Evolutionary conservation across 1,140 invertebrate genomes (phyloP).

Genomic region (Drosophila yakuba): DNA sequence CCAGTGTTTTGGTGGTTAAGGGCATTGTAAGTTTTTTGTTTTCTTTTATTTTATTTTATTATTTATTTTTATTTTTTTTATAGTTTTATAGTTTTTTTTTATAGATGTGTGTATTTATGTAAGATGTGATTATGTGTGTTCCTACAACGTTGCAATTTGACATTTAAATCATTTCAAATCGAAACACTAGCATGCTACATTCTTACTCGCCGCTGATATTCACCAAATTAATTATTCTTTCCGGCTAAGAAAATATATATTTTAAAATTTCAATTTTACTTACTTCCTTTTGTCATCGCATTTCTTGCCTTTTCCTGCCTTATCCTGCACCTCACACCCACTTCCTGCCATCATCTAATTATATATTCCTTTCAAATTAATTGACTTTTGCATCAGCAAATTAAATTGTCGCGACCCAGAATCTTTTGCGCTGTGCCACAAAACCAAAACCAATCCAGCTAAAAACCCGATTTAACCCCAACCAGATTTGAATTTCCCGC

Average conservation of each 20-base stretch:
- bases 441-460: constrained; percentile 21
- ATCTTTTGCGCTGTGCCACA: constrained; percentile 40
- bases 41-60: neutral
- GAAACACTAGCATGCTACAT: no score
- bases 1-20: neutral
- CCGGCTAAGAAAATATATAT: neutral
- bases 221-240: neutral
- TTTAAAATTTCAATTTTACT: neutral
- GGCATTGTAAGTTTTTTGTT: neutral
- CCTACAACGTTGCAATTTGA: neutral
- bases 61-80: no score
- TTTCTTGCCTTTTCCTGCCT: neutral
- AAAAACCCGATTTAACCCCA: constrained; percentile 1
- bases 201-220: neutral
- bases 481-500: neutral
- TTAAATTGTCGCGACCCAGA: constrained; percentile 46
- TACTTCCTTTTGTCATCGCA: constrained; percentile 7
- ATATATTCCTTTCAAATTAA: constrained; percentile 46
- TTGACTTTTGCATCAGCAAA: constrained; percentile 49
- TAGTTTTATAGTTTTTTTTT: no score
- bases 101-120: neutral
- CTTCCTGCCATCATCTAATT: constrained; percentile 28
- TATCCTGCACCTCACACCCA: neutral
- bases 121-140: neutral
- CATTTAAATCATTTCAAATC: constrained; percentile 1